Conservation (phyloP, 2,888 invertebrate species). For the Limenitis camilla region DNA sequence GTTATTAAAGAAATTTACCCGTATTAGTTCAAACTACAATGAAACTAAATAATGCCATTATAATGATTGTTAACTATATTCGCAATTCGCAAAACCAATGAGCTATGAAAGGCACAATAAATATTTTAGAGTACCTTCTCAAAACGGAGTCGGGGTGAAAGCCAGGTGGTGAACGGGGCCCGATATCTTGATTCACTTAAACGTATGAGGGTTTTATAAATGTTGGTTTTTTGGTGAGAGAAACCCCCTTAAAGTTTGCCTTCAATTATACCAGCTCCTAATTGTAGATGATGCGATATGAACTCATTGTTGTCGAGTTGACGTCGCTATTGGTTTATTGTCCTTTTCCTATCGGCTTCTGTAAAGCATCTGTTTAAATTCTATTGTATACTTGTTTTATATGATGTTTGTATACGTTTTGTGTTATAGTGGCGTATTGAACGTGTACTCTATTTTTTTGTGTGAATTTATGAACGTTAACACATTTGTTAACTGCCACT, state of each 20-base stretch:
- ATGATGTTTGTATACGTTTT: constrained; percentile 33
- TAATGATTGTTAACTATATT: constrained; percentile 34
- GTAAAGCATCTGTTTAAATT: constrained; percentile 43
- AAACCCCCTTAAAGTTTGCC: constrained; percentile 60
- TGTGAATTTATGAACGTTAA: constrained; percentile 1
- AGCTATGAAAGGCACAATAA: constrained; percentile 57
- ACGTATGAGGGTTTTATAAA: constrained; percentile 61
- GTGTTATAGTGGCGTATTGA: constrained; percentile 33
- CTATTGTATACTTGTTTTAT: constrained; percentile 39
- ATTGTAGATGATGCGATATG: constrained; percentile 72
- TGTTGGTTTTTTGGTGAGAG: constrained; percentile 52
- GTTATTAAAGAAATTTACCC: constrained; percentile 7
- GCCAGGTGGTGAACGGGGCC: constrained; percentile 50
- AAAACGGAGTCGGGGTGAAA: constrained; percentile 50
- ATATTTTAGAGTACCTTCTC: constrained; percentile 50
- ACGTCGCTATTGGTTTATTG: constrained; percentile 62
- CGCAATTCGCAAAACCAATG: constrained; percentile 52
- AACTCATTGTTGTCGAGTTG: constrained; percentile 55
- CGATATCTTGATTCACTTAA: constrained; percentile 69
- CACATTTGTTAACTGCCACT: constrained; percentile 2
- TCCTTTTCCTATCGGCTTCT: constrained; percentile 37
- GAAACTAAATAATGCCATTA: constrained; percentile 41
- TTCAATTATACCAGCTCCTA: constrained; percentile 72
- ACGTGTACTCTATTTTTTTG: constrained; percentile 4
- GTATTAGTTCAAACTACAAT: constrained; percentile 28